These are phyloP conservation scores for Sebastolobus alascanus DNA, from an alignment of 2,797 vertebrate species.

Conservation along the genomic window DNA sequence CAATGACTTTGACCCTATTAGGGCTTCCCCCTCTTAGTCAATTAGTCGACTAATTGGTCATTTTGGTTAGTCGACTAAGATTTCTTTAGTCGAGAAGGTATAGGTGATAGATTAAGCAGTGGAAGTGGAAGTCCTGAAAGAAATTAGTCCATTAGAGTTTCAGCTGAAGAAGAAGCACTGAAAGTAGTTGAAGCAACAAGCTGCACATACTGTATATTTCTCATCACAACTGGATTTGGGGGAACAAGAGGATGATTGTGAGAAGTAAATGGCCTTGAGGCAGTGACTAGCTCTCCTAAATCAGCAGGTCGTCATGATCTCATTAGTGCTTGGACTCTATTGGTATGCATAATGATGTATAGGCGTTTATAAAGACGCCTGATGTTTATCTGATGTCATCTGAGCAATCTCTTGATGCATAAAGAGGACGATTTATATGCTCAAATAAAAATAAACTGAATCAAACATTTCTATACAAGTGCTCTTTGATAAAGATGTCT, in stretches of 20 bases:
- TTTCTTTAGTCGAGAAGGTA: not conserved
- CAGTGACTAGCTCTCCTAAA: not conserved
- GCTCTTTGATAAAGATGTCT: not conserved
- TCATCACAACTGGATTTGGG: not conserved
- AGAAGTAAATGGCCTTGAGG: not conserved
- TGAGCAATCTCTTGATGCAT: conserved; percentile 14
- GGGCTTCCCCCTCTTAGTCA: too few relatives aligned
- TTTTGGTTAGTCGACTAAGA: too few relatives aligned
- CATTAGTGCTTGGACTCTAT: not conserved
- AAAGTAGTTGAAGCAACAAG: conserved; percentile 1
- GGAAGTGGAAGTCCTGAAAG: not conserved
- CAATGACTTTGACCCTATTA: not conserved
- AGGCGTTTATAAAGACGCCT: not conserved
- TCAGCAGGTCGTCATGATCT: not conserved
- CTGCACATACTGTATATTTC: not conserved
- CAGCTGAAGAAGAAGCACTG: not conserved
- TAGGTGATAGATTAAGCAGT: not conserved
- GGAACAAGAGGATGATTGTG: conserved; percentile 14
- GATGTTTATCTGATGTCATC: conserved; percentile 31
- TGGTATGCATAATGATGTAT: not conserved
- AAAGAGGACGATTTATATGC: conserved; percentile 25
- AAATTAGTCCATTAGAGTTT: not conserved
- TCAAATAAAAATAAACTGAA: conserved; percentile 13
- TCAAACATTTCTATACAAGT: conserved; percentile 7
- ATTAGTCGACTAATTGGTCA: too few relatives aligned